Evolutionary conservation across 2,797 vertebrate genomes (phyloP).

Genomic region (Channallabes apus): DNA sequence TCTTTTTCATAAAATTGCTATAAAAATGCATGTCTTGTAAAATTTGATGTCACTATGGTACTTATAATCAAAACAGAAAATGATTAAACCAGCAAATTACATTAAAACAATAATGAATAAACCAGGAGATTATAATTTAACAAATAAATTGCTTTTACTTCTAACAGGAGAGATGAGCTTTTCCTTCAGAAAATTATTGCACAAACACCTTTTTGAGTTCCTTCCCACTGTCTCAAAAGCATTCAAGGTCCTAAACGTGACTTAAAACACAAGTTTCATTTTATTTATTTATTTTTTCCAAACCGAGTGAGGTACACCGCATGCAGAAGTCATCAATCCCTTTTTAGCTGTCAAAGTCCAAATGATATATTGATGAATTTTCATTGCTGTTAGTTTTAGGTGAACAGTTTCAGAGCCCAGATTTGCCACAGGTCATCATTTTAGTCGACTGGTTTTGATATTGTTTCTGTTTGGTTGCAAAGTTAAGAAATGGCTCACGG

Average conservation of each 20-base stretch:
- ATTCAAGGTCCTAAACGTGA: slow-evolving; percentile 71
- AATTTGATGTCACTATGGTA: no score
- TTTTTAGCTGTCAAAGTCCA: slow-evolving; percentile 52
- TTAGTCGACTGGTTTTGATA: background rate
- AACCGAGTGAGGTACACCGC: slow-evolving; percentile 29
- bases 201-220: slow-evolving; percentile 62
- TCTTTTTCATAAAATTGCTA: no score
- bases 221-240: slow-evolving; percentile 77
- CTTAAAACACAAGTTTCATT: slow-evolving; percentile 67
- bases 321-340: slow-evolving; percentile 41
- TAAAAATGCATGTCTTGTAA: no score
- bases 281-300: slow-evolving; percentile 33
- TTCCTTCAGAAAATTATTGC: slow-evolving; percentile 6
- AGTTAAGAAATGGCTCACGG: background rate
- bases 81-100: background rate
- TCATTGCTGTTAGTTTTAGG: slow-evolving; percentile 62
- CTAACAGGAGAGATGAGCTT: no score
- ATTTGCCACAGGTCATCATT: slow-evolving; percentile 63
- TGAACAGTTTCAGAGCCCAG: slow-evolving; percentile 65
- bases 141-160: background rate
- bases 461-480: slow-evolving; percentile 4
- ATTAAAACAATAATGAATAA: background rate
- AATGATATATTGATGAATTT: slow-evolving; percentile 45
- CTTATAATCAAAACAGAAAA: background rate
- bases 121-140: background rate